Conservation (phyloP, 2,113 vertebrate genomes). For the Cyanoramphus novaezelandiae region DNA sequence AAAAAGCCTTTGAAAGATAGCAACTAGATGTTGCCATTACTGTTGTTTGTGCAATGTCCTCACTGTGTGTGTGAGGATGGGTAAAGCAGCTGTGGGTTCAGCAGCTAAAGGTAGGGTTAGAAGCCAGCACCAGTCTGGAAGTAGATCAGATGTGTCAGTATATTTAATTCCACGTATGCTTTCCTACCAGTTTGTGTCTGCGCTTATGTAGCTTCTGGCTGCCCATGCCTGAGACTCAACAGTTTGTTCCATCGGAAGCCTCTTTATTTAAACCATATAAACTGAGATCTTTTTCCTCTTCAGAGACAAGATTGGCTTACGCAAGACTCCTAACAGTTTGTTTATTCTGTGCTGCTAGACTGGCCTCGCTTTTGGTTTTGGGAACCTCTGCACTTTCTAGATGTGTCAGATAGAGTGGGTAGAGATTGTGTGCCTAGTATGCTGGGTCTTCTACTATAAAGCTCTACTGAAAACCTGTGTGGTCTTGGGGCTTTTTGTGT, state of each 20-base stretch:
- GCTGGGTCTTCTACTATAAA: background rate
- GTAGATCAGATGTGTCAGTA: background rate
- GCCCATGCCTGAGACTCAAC: background rate
- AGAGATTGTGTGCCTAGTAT: background rate
- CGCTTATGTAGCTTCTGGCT: background rate
- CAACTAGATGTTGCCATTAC: background rate
- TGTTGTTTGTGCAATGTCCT: background rate
- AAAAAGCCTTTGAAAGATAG: background rate
- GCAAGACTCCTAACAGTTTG: background rate
- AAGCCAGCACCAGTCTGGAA: background rate
- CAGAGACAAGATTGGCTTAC: background rate
- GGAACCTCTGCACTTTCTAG: background rate
- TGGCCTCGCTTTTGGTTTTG: background rate
- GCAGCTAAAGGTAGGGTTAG: background rate
- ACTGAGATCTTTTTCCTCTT: background rate
- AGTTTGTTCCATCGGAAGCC: background rate
- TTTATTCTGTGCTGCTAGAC: background rate
- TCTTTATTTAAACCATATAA: background rate
- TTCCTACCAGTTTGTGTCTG: background rate
- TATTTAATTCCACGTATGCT: background rate
- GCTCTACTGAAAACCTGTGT: constrained; percentile 34
- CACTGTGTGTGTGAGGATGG: background rate
- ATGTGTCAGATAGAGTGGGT: background rate
- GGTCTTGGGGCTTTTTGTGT: constrained; percentile 53
- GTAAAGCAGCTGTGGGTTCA: background rate